A percentile compares a stretch with the other conserved stretches of the same genome.
These are phyloP conservation scores for Ranitomeya imitator DNA, from an alignment of 2,113 vertebrate species.

Conservation along the genomic window DNA sequence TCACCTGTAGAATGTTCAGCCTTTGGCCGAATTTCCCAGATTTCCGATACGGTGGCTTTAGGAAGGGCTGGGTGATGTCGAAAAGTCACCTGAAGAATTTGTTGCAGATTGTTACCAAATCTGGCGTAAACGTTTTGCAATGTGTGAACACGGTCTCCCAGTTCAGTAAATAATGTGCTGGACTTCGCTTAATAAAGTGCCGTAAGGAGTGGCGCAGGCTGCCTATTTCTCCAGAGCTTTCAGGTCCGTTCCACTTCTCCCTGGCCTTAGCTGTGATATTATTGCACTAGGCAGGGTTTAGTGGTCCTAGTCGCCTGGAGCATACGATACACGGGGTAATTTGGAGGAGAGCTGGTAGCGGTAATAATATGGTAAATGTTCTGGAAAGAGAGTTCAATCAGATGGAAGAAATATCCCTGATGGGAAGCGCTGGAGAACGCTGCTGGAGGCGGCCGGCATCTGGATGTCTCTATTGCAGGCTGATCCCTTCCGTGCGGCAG, in stretches of 20 bases:
- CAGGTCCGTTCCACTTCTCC: not conserved
- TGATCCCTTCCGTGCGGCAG: constrained; percentile 37
- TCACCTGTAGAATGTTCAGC: no score
- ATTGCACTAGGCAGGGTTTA: constrained; percentile 5
- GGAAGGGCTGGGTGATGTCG: no score
- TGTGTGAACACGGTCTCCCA: no score
- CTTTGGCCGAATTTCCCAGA: no score
- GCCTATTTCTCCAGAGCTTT: not conserved
- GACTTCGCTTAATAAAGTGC: not conserved
- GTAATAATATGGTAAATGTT: constrained; percentile 70
- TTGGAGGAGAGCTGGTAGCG: constrained; percentile 65
- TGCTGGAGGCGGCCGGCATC: constrained; percentile 67
- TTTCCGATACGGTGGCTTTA: no score
- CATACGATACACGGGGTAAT: constrained; percentile 35
- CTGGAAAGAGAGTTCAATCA: constrained; percentile 71
- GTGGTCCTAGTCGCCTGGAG: constrained; percentile 59
- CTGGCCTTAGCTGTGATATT: not conserved
- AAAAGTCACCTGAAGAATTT: no score
- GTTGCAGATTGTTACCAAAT: no score
- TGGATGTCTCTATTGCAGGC: constrained; percentile 51
- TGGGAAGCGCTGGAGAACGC: constrained; percentile 62
- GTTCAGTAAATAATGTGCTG: not conserved
- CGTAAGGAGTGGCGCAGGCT: not conserved
- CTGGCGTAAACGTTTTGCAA: no score
- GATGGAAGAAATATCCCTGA: constrained; percentile 65